Percentiles rank a stretch among this genome's conserved stretches.
Evolutionary conservation across 2,797 vertebrate genomes (phyloP).

Genomic region (Enteromius paludinosus): DNA sequence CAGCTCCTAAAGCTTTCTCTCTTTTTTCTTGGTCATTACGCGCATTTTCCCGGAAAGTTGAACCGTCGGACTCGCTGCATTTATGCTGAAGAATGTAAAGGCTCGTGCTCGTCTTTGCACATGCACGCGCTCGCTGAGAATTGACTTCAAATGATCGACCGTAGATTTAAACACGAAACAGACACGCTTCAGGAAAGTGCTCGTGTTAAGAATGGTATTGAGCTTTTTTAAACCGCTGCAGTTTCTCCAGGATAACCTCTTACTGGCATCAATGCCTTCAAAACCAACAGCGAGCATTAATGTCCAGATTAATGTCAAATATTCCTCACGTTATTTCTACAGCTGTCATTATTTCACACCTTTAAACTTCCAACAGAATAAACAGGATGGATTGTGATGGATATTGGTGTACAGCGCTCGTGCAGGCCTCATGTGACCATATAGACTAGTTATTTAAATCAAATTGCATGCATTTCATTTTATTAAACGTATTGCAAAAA

Average conservation of each 20-base stretch:
- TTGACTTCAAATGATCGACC: background rate
- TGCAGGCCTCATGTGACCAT: too few relatives aligned
- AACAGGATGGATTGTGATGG: background rate
- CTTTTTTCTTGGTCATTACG: constrained; percentile 30
- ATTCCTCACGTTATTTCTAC: background rate
- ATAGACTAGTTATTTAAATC: background rate
- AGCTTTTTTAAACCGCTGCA: background rate
- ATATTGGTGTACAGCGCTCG: background rate
- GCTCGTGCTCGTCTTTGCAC: background rate
- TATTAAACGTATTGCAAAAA: background rate
- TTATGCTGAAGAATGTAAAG: constrained; percentile 47
- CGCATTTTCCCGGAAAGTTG: constrained; percentile 56
- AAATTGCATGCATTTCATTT: background rate
- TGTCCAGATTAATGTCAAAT: background rate
- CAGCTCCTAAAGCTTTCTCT: background rate
- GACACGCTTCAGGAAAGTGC: background rate
- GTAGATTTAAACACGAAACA: background rate
- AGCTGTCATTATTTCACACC: background rate
- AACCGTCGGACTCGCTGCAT: constrained; percentile 44
- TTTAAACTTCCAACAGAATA: background rate
- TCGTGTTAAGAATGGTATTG: background rate
- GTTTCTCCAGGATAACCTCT: background rate
- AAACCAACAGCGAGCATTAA: background rate
- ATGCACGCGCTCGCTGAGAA: background rate
- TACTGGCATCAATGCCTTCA: background rate